phyloP scores from a whole-genome alignment of 1,140 invertebrate species.

The Monochamus saltuarius region DNA sequence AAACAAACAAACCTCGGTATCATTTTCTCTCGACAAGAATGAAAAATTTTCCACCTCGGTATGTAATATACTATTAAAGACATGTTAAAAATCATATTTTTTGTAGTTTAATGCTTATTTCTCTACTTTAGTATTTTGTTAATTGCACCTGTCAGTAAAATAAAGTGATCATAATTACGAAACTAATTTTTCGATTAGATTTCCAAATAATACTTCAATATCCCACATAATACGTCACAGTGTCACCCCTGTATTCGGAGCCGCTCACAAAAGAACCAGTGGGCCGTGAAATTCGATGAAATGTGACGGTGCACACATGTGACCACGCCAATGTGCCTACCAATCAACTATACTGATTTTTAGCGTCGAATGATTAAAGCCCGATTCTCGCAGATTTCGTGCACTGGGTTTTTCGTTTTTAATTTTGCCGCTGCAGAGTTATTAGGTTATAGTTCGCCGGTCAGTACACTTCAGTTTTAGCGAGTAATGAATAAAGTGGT shows the following conservation, averaged over 20 bases:
- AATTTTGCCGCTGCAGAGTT: constrained; percentile 15
- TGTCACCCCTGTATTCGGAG: constrained; percentile 16
- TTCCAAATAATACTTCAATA: too few species aligned
- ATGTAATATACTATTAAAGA: too few species aligned
- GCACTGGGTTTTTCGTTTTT: constrained; percentile 17
- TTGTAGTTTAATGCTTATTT: too few species aligned
- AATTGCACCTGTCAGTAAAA: too few species aligned
- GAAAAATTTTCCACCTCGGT: too few species aligned
- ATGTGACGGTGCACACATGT: constrained; percentile 49
- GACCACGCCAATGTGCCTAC: constrained; percentile 38
- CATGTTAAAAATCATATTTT: too few species aligned
- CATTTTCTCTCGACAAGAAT: too few species aligned
- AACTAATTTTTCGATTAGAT: too few species aligned
- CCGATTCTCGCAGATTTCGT: constrained; percentile 18
- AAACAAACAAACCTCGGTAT: too few species aligned
- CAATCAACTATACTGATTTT: constrained; percentile 41
- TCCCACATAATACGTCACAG: constrained; percentile 5
- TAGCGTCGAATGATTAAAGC: constrained; percentile 28
- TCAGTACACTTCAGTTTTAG: constrained; percentile 12
- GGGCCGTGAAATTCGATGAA: constrained; percentile 51
- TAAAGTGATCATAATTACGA: too few species aligned
- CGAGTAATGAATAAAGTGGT: constrained; percentile 17
- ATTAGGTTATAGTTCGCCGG: constrained; percentile 20
- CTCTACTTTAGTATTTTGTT: too few species aligned
- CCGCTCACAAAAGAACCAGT: constrained; percentile 16